phyloP scores from a whole-genome alignment of 2,888 invertebrate genomes.

The Shargacucullia verbasci region DNA sequence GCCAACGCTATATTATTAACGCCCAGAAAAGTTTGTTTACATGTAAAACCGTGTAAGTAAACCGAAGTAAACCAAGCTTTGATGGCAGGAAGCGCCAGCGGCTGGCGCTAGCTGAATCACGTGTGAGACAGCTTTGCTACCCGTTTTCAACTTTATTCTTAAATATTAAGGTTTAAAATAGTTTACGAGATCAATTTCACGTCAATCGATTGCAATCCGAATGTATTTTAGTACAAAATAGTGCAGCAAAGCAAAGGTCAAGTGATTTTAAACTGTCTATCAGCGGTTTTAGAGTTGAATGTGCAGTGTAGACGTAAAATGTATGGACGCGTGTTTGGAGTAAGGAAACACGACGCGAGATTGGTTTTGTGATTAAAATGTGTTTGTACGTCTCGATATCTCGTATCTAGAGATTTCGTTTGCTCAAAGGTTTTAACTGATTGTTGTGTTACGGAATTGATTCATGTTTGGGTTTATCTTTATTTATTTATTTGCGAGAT shows the following conservation, averaged over 20 bases:
- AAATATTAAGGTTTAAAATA: neutral
- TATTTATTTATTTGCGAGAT: no score
- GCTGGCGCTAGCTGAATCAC: slow-evolving; percentile 2
- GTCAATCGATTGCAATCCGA: no score
- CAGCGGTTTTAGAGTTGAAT: neutral
- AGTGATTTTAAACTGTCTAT: slow-evolving; percentile 8
- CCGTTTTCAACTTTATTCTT: slow-evolving; percentile 3
- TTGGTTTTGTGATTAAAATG: slow-evolving; percentile 64
- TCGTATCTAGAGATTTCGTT: slow-evolving; percentile 31
- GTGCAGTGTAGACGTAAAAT: slow-evolving; percentile 1
- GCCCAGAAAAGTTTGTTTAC: slow-evolving; percentile 43
- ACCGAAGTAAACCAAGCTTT: slow-evolving; percentile 47
- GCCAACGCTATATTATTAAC: slow-evolving; percentile 16
- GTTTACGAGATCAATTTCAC: neutral
- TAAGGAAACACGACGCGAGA: slow-evolving; percentile 60
- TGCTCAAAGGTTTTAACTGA: slow-evolving; percentile 6
- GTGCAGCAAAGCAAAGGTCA: neutral
- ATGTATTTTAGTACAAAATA: slow-evolving; percentile 4
- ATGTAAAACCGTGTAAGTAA: slow-evolving; percentile 29
- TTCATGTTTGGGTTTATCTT: slow-evolving; percentile 1
- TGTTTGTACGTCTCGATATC: slow-evolving; percentile 54
- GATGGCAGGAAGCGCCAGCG: slow-evolving; percentile 59
- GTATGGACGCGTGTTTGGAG: slow-evolving; percentile 30
- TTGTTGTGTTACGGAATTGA: slow-evolving; percentile 1
- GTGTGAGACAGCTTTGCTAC: neutral